Evolutionary conservation across 2,113 vertebrate genomes (phyloP), one percentile per base, ranked within the genome.

Genomic region (Chionomys nivalis): DNA sequence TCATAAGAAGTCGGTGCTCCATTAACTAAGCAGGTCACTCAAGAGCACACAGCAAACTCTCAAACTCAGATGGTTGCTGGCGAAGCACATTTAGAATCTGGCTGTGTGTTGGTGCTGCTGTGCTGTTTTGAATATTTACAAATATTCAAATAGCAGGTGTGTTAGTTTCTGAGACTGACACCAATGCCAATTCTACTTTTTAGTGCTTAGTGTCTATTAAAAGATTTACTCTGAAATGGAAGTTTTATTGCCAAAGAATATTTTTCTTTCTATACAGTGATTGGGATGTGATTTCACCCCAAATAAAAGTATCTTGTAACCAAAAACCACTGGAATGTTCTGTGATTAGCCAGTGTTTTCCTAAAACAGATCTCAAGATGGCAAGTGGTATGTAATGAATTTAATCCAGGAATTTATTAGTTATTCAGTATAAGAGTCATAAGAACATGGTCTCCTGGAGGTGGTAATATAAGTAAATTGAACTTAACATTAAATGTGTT

Each of bases 301-400:
- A 44, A 96, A 91, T 91, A 83, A 87, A 96, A 90, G 24, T 78
- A 72, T 78, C 23, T 85, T 94, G 68, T 95, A 94, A 97, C 1
- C 13, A 39, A 93, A 93, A 97, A 91, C 55, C 90, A 77, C 68
- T 83, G 86, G 81, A 89, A 96, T 92, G 86, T 75, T 90, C 77
- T 90, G 73, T 92, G 86, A 96, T 95, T 96, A 94, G 55, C 39
- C 42, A 55, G 33, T 97, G 58, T 95, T 97, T 96, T 94, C 72
- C 47, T 95, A 78, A 92, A 82, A 93, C 77, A 73, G 55, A 39
- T 44, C 52, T 90, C 73, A 94, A 66, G 36, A 82, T 89, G 44
- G 47, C 39, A 72, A 92, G 61, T 58, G 73, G 61, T 39, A 68
- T 23, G 44, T 36, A 49, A 52, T 93, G 85, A 73, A 73, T 94